These are phyloP conservation scores for Labeo catla DNA, from an alignment of 2,113 vertebrate genomes.

Conservation along the genomic window DNA sequence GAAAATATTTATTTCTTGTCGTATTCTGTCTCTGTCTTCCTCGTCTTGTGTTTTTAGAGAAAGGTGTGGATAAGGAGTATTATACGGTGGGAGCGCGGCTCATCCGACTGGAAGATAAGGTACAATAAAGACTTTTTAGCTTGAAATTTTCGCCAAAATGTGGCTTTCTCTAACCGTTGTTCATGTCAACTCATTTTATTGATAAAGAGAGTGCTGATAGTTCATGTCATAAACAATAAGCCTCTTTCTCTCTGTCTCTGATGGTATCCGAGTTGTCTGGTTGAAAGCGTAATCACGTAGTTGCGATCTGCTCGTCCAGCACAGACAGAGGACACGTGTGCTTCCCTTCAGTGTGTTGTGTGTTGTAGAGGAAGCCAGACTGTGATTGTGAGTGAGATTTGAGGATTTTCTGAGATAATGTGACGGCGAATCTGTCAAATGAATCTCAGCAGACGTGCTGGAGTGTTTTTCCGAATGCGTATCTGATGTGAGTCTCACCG, in stretches of 20 bases:
- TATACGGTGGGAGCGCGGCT: conserved; percentile 86
- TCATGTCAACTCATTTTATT: not conserved
- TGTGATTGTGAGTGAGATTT: conserved; percentile 8
- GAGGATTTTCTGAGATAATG: not conserved
- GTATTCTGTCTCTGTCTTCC: not conserved
- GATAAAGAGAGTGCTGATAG: not conserved
- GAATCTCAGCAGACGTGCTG: not conserved
- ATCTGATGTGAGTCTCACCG: not conserved
- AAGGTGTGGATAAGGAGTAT: conserved; percentile 87
- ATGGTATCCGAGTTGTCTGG: conserved; percentile 6
- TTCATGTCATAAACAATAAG: not conserved
- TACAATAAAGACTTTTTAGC: conserved; percentile 46
- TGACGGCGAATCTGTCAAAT: not conserved
- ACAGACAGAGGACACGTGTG: conserved; percentile 1
- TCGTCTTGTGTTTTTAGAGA: conserved; percentile 71
- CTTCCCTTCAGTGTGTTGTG: conserved; percentile 27
- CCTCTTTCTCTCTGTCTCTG: not conserved
- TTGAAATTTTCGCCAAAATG: not conserved
- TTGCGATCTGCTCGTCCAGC: conserved; percentile 19
- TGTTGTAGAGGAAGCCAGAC: not conserved
- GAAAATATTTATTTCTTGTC: not conserved
- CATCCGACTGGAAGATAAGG: conserved; percentile 90
- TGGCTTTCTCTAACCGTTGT: not conserved
- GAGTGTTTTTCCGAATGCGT: not conserved
- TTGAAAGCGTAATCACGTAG: conserved; percentile 31